Percentiles rank a stretch among this genome's conserved stretches.
Conservation (phyloP, 2,113 vertebrate species). For the Hippocampus zosterae region DNA sequence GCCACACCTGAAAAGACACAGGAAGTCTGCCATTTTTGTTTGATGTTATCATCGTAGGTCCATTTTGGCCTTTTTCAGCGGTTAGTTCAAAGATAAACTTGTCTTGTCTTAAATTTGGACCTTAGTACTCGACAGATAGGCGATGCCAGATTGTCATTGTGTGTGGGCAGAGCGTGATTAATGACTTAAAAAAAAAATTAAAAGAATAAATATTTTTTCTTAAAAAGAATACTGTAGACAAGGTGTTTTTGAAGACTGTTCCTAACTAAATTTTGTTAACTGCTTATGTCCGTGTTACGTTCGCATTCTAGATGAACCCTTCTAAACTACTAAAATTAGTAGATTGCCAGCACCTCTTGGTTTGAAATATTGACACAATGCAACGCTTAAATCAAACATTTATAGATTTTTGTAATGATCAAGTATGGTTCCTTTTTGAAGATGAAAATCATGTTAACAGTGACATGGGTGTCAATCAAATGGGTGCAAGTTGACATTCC, state of each 20-base stretch:
- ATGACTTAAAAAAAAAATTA: no score
- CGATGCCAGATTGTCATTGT: no score
- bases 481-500: neutral
- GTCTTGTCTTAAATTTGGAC: no score
- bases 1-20: neutral
- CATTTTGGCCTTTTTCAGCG: neutral
- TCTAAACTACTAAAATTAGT: neutral
- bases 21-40: neutral
- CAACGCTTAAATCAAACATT: neutral
- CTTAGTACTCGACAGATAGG: no score
- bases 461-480: slow-evolving; percentile 1
- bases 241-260: neutral
- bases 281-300: neutral
- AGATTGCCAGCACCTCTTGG: neutral
- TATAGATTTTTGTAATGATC: neutral
- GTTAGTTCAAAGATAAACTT: neutral
- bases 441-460: neutral
- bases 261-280: neutral
- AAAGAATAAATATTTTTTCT: no score
- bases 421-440: neutral
- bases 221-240: neutral
- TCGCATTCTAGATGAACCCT: neutral
- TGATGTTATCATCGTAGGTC: neutral
- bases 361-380: neutral
- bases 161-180: no score